A percentile compares a stretch with the other conserved stretches of the same genome.
Conservation (phyloP, 2,797 vertebrate genomes). For the Melanogrammus aeglefinus region DNA sequence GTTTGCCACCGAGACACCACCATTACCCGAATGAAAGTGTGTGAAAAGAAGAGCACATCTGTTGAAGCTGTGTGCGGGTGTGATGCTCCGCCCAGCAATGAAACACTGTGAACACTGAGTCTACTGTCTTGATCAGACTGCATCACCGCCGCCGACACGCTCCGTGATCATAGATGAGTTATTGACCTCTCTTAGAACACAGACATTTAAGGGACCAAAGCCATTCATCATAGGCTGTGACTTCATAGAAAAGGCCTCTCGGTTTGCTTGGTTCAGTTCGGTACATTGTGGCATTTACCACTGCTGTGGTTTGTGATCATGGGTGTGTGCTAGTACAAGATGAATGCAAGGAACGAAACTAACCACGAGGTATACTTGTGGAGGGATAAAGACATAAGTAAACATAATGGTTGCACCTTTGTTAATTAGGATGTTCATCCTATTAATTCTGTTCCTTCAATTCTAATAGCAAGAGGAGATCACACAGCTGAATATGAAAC, state of each 20-base stretch:
- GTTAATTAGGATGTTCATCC: neutral
- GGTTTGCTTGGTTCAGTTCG: slow-evolving; percentile 8
- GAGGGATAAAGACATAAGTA: neutral
- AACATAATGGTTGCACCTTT: neutral
- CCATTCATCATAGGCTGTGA: slow-evolving; percentile 64
- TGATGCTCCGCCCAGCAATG: slow-evolving; percentile 45
- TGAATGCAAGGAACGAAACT: neutral
- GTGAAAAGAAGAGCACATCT: slow-evolving; percentile 41
- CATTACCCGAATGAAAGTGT: slow-evolving; percentile 40
- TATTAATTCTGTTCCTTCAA: neutral
- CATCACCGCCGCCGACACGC: slow-evolving; percentile 63
- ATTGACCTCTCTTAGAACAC: slow-evolving; percentile 68
- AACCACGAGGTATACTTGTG: neutral
- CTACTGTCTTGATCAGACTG: slow-evolving; percentile 66
- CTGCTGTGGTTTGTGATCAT: neutral
- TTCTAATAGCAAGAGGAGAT: neutral
- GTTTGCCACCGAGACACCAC: slow-evolving; percentile 22
- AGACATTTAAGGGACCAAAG: slow-evolving; percentile 55
- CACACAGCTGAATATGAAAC: slow-evolving; percentile 1
- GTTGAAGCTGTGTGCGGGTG: slow-evolving; percentile 59
- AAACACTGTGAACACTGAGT: slow-evolving; percentile 58
- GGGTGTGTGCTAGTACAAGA: neutral
- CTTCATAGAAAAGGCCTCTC: slow-evolving; percentile 41
- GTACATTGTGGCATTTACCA: slow-evolving; percentile 6
- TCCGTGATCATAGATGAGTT: slow-evolving; percentile 72